phyloP scores from a whole-genome alignment of 2,113 vertebrate species.

The Xiphophorus couchianus region DNA sequence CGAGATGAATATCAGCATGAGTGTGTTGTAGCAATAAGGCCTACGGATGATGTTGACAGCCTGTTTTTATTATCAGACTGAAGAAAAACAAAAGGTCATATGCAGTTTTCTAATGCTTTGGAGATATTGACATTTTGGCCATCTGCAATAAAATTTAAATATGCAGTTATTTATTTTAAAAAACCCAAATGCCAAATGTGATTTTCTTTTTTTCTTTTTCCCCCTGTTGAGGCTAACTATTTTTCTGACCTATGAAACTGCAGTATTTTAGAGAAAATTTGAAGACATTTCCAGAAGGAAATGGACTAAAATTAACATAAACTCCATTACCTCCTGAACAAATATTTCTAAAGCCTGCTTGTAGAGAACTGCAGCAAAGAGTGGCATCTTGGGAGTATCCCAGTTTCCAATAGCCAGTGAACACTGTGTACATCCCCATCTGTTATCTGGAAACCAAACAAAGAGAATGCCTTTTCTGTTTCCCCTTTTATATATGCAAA shows the following conservation, averaged over 20 bases:
- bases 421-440: no score
- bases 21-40: not conserved
- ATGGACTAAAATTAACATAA: not conserved
- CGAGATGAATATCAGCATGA: constrained; percentile 7
- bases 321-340: not conserved
- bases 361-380: not conserved
- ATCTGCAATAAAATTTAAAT: constrained; percentile 8
- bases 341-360: not conserved
- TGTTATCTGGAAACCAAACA: no score
- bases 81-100: constrained; percentile 11
- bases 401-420: no score
- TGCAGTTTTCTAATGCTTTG: constrained; percentile 9
- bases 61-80: constrained; percentile 1
- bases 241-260: not conserved
- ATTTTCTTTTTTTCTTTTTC: not conserved
- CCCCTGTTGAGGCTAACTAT: not conserved
- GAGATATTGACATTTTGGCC: constrained; percentile 6
- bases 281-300: not conserved
- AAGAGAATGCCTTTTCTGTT: no score
- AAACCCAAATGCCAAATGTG: constrained; percentile 2
- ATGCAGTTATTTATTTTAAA: constrained; percentile 1
- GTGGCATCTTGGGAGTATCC: not conserved
- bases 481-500: no score
- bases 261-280: not conserved
- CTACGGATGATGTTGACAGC: constrained; percentile 2